Base-by-base conservation (phyloP, 2,113 vertebrate genomes). In the Saguinus midas region DNA sequence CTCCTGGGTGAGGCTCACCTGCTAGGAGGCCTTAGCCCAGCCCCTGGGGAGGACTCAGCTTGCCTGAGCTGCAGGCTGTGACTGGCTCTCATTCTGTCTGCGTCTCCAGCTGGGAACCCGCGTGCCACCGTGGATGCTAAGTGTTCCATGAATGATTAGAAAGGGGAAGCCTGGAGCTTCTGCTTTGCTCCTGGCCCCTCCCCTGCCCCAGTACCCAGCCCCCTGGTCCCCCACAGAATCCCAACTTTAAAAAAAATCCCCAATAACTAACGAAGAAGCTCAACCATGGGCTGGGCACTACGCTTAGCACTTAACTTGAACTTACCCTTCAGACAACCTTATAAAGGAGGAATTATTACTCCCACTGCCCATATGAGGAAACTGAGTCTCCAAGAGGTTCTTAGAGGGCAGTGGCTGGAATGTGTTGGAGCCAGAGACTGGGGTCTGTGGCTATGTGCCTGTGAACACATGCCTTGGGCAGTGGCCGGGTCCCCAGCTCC, bases 11-110 rank as follows among this genome's bases (percentile, higher is more conserved):
- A 78, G 43, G 45, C 50, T 88, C 18, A 73, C 17, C 25, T 21
- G 6, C 8, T 23, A 43, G 40, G 75, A 82, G 72, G 32, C 35
- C 27, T 50, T 4, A 0, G 64, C 43, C 50, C 25, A 20, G 40
- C 3, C 29, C 29, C 14, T 8, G 0, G 0, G 3, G 8, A 40
- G 12, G 12, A 18, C 37, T n/a, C 16, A 20, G 50, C 23, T 17
- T 81, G 58, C 3, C 43, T 25, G 52, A 57, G 55, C 37, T 61
- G 75, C n/a, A 50, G n/a, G 55, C 8, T 23, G 17, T 12, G 43
- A 35, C 17, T 32, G 9, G 43, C 55, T 85, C 29, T 10, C 37
- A 1, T 48, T 8, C 37, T 17, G 29, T 50, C 52, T 64, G n/a
- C 3, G 0, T 29, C 79, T 66, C 32, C 10, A 76, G 37, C 11